Evolutionary conservation across 2,888 invertebrate species (phyloP).

Genomic region (Alcis repandata): DNA sequence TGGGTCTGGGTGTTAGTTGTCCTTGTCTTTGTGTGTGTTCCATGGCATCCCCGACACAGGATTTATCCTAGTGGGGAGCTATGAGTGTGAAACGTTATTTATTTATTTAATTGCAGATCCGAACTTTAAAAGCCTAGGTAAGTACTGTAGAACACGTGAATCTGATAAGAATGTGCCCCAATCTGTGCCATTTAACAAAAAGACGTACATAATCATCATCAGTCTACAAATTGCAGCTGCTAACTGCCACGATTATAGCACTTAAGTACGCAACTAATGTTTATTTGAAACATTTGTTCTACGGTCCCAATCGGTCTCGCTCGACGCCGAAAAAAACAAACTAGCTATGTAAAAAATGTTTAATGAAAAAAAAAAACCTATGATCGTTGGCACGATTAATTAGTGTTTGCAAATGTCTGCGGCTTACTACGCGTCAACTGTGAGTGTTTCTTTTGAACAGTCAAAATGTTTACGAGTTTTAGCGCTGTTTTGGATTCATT

Average conservation of each 20-base stretch:
- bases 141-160: neutral
- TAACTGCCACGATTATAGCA: slow-evolving; percentile 22
- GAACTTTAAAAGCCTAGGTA: neutral
- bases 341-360: slow-evolving; percentile 21
- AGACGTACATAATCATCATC: slow-evolving; percentile 26
- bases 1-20: too few species aligned
- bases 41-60: too few species aligned
- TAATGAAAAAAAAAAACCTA: slow-evolving; percentile 23
- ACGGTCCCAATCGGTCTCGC: slow-evolving; percentile 35
- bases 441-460: slow-evolving; percentile 16
- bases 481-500: slow-evolving; percentile 1
- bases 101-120: neutral
- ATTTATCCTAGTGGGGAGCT: too few species aligned
- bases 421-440: slow-evolving; percentile 12
- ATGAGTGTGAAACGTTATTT: too few species aligned
- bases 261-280: slow-evolving; percentile 33
- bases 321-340: slow-evolving; percentile 16
- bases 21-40: too few species aligned
- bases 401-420: slow-evolving; percentile 33
- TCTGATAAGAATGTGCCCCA: slow-evolving; percentile 6
- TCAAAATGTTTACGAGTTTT: slow-evolving; percentile 22
- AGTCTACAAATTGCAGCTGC: slow-evolving; percentile 27
- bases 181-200: slow-evolving; percentile 18
- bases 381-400: slow-evolving; percentile 31
- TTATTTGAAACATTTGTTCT: slow-evolving; percentile 32